phyloP scores from a whole-genome alignment of 2,888 invertebrate species.

The Panorpa germanica region DNA sequence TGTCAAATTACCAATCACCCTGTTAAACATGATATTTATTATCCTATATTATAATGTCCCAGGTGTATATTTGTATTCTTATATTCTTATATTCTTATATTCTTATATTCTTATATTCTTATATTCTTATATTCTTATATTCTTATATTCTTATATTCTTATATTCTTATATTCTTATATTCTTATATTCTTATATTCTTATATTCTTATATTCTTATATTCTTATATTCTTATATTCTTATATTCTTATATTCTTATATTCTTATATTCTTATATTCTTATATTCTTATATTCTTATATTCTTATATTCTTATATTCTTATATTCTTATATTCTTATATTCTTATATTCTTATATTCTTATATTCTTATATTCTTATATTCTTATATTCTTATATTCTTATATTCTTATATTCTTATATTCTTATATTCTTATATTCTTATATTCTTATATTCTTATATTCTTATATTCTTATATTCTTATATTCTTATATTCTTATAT shows the following conservation, averaged over 20 bases:
- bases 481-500: conserved; percentile 2
- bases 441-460: conserved; percentile 2
- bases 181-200: conserved; percentile 1
- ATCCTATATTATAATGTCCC: neutral
- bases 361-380: conserved; percentile 2
- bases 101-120: neutral
- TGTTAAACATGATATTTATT: no score
- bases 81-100: neutral
- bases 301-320: no score
- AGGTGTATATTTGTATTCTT: conserved; percentile 1
- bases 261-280: neutral
- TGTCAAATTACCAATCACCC: no score
- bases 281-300: conserved; percentile 3
- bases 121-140: conserved; percentile 1
- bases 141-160: conserved; percentile 1
- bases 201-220: neutral
- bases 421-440: conserved; percentile 1
- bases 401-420: conserved; percentile 2
- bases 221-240: neutral
- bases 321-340: neutral
- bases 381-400: neutral
- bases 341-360: no score
- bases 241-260: no score
- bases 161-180: conserved; percentile 1
- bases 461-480: neutral